Conservation (phyloP, 2,888 invertebrate species). For the Acholoe squamosa region DNA sequence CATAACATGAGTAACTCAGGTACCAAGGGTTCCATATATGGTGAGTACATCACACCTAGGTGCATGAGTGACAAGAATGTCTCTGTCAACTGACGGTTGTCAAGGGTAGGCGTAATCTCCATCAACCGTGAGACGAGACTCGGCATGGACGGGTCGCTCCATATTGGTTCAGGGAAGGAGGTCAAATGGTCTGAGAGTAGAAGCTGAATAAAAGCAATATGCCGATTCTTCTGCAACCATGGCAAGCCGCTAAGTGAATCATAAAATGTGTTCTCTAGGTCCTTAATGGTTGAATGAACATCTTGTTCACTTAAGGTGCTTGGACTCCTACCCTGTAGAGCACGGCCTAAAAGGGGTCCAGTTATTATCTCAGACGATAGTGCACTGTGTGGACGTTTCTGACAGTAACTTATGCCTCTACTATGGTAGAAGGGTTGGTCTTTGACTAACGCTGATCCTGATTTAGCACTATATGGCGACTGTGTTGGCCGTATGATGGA, state of each 20-base stretch:
- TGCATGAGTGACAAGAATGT: not conserved
- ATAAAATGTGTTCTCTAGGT: not conserved
- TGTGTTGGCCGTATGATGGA: no score
- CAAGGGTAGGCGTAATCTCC: not conserved
- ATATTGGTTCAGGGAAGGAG: not conserved
- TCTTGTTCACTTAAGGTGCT: not conserved
- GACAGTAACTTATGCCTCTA: no score
- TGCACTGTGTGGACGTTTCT: no score
- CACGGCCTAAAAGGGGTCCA: not conserved
- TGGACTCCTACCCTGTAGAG: not conserved
- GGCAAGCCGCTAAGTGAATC: not conserved
- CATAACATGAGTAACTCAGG: not conserved
- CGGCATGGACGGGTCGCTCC: not conserved
- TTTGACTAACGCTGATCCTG: no score
- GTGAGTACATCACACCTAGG: conserved; percentile 28
- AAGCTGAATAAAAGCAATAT: conserved; percentile 48
- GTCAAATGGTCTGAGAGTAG: not conserved
- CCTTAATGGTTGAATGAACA: not conserved
- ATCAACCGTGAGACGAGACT: not conserved
- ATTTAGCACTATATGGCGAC: no score
- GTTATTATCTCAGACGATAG: not conserved
- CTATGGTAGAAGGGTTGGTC: no score
- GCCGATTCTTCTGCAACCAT: conserved; percentile 21
- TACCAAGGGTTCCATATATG: not conserved
- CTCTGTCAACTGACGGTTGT: not conserved